These are phyloP conservation scores for Ispidina lecontei DNA, from an alignment of 2,797 vertebrate genomes.

Conservation along the genomic window DNA sequence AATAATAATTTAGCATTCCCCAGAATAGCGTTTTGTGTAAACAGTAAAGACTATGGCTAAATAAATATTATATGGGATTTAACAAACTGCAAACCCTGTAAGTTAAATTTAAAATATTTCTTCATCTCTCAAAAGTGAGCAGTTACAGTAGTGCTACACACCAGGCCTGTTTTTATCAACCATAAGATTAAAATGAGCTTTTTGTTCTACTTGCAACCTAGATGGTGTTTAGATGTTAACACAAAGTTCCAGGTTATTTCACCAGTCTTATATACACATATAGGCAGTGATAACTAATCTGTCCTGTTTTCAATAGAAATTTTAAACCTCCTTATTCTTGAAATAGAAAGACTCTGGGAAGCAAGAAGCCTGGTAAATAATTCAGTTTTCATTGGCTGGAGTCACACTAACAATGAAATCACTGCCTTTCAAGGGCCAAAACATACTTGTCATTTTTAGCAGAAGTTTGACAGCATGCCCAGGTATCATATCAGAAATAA, in stretches of 20 bases:
- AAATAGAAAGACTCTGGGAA: neutral
- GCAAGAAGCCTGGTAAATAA: neutral
- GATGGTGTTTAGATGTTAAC: neutral
- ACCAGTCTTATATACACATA: neutral
- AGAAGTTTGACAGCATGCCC: neutral
- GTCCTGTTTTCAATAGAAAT: neutral
- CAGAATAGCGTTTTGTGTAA: conserved; percentile 58
- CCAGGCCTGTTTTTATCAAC: neutral
- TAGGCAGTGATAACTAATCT: neutral
- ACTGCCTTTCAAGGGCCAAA: neutral
- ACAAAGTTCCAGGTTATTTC: neutral
- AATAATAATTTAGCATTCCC: neutral
- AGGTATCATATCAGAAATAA: neutral
- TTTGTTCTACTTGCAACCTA: neutral
- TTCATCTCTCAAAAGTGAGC: neutral
- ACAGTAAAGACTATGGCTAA: conserved; percentile 17
- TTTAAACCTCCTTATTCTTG: conserved; percentile 7
- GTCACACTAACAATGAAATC: conserved; percentile 1
- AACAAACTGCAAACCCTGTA: neutral
- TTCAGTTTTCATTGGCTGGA: neutral
- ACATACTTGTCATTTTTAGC: neutral
- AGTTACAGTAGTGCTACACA: neutral
- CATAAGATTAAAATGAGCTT: neutral
- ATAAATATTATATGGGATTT: conserved; percentile 42
- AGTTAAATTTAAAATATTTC: conserved; percentile 22